Base-by-base conservation (phyloP, 1,140 invertebrate species). In the Diploscapter pachys region DNA sequence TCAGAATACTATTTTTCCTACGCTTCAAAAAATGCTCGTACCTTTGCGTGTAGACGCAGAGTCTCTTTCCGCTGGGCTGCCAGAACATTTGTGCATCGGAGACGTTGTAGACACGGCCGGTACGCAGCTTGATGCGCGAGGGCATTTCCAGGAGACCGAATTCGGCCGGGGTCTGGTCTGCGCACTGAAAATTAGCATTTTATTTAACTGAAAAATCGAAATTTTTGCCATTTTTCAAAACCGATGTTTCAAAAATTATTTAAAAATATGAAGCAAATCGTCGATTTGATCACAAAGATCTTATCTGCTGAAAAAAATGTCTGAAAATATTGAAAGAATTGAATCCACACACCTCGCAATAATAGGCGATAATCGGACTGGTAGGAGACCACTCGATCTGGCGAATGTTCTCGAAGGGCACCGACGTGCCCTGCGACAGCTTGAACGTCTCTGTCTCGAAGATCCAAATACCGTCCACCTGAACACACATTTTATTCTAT, bases 321-420 rank as follows among this genome's bases (percentile, higher is more conserved):
- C 87, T 93, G 1, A 59, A 54, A 69, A 63, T 69, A 9, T 63
- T 69, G 51, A 69, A 69, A 2, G 6, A 52, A 69, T 69, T 8
- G 11, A 59, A 31, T 31, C 31, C 31, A 31, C 31, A 31, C n/a
- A 71, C 69, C 88, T 98, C 96, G 13, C 93, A 93, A n/a, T 96
- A 99, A 85, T 97, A 98, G 4, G 95, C 95, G 53, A 99, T 89
- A 52, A 94, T 89, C 84, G 97, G 97, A 83, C 98, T 94, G 8
- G 94, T 93, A 0, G 97, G 96, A 11, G 95, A 98, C 96, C 96
- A 99, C 79, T 92, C 92, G 86, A 99, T 99, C 85, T 97, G 94
- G 79, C 92, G 88, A 76, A 80, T 80, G 71, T 79, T 80, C 31
- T 81, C 81, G 72, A 84, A 53, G 31, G 67, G 71, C n/a, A 85